These are phyloP conservation scores for Eulacestoma nigropectus DNA, from an alignment of 2,113 vertebrate genomes.

Conservation along the genomic window DNA sequence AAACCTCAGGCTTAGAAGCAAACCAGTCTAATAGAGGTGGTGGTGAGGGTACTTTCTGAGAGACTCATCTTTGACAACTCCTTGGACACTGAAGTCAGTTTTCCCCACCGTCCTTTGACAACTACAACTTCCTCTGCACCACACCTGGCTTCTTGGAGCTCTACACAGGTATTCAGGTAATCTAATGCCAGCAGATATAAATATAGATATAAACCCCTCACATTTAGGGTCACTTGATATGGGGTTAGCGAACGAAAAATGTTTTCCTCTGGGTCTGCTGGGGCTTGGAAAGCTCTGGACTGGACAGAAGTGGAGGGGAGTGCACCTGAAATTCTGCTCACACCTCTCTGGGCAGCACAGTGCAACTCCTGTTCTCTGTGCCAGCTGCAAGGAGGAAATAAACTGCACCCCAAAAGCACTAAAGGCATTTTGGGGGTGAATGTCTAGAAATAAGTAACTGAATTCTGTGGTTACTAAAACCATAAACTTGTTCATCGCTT, in stretches of 20 bases:
- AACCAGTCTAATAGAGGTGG: not conserved
- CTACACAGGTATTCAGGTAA: not conserved
- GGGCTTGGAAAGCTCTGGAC: not conserved
- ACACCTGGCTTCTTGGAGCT: not conserved
- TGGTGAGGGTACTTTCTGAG: not conserved
- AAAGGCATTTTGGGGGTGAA: not conserved
- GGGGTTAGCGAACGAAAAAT: accelerated
- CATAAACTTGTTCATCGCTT: not conserved
- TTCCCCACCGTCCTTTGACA: not conserved
- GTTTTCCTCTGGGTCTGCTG: not conserved
- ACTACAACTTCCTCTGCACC: not conserved
- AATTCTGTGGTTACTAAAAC: conserved; percentile 41
- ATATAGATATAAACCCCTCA: not conserved
- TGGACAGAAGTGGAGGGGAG: not conserved
- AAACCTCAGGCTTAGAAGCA: not conserved
- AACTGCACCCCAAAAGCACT: not conserved
- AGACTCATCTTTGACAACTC: accelerated
- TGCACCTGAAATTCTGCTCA: not conserved
- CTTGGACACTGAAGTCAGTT: not conserved
- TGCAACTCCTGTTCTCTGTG: not conserved
- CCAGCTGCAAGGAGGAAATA: not conserved
- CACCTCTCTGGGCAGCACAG: not conserved
- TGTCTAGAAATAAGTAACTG: conserved; percentile 44
- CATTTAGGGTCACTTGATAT: not conserved
- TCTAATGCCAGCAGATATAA: not conserved